phyloP scores from a whole-genome alignment of 1,140 invertebrate genomes.

The Caenorhabditis briggsae region DNA sequence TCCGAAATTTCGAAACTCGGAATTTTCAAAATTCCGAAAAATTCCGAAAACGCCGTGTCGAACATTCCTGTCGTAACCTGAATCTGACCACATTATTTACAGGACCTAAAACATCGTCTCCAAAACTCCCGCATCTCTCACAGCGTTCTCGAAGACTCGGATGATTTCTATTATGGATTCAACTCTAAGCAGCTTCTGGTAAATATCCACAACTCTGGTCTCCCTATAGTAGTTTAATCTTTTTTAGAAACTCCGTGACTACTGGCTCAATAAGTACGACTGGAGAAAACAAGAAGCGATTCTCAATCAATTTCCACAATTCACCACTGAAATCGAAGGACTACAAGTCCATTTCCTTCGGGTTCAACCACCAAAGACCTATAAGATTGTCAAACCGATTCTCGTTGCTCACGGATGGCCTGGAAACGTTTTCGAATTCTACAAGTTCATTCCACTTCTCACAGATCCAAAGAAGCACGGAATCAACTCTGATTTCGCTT shows the following conservation, averaged over 20 bases:
- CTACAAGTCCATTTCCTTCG: conserved; percentile 79
- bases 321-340: conserved; percentile 82
- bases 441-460: conserved; percentile 84
- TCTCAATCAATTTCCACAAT: conserved; percentile 85
- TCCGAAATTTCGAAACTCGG: neutral
- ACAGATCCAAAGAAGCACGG: conserved; percentile 79
- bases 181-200: conserved; percentile 83
- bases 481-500: conserved; percentile 81
- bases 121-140: conserved; percentile 80
- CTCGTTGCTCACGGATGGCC: conserved; percentile 91
- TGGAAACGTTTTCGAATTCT: conserved; percentile 88
- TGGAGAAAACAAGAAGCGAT: conserved; percentile 83
- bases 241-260: conserved; percentile 79
- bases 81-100: conserved; percentile 16
- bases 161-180: conserved; percentile 86
- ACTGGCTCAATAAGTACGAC: conserved; percentile 85
- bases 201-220: conserved; percentile 79
- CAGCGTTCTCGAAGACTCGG: conserved; percentile 82
- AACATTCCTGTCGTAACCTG: too few relatives aligned
- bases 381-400: conserved; percentile 80
- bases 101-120: conserved; percentile 82
- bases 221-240: neutral
- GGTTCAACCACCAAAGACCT: conserved; percentile 70
- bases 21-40: neutral
- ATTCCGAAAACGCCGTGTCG: too few relatives aligned